Base-by-base conservation (phyloP, 2,888 invertebrate species). In the Caenorhabditis imperialis region DNA sequence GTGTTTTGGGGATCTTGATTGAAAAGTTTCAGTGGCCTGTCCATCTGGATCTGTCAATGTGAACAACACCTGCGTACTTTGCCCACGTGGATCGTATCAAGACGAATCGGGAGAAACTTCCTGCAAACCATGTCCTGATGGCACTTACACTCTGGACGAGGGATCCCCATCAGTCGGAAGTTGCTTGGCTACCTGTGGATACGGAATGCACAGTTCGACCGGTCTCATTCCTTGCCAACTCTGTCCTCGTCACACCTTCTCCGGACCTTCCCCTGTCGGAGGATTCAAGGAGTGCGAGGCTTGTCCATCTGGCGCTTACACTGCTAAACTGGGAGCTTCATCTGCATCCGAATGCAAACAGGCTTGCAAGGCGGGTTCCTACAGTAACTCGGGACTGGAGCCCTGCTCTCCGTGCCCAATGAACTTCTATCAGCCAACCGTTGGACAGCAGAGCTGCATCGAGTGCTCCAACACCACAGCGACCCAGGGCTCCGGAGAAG, bases 11-110 rank as follows among this genome's bases (percentile, higher is more conserved):
- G 5, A 18, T 10, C 20, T 8, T 14, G 18, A 33, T n/a, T n/a
- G 35, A 6, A 25, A 5, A 50, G 25, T 75, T 91, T 81, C 86
- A 94, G 94, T 96, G 75, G 94, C 97, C 88, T 99, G 99, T 88
- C 97, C 98, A 7, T 95, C 96, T 81, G 98, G 98, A 85, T 95
- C 96, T 0, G 95, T 92, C 86, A 93, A 93, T 83, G 94, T 94
- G 84, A 94, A 95, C 90, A 93, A 94, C 86, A 92, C 92, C 88
- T 97, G 97, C 88, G 90, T 93, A 53, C 92, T 92, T 73, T 97
- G 97, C 88, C 93, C 93, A 81, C 93, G 93, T 89, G 95, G 95
- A 77, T 94, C 92, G 67, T 97, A 94, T 88, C 96, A 82, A 65
- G 84, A 85, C 65, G 78, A 82, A 22, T 53, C 71, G 6, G 87